phyloP scores from a whole-genome alignment of 2,888 invertebrate species.

The Leptinotarsa peninsularis region DNA sequence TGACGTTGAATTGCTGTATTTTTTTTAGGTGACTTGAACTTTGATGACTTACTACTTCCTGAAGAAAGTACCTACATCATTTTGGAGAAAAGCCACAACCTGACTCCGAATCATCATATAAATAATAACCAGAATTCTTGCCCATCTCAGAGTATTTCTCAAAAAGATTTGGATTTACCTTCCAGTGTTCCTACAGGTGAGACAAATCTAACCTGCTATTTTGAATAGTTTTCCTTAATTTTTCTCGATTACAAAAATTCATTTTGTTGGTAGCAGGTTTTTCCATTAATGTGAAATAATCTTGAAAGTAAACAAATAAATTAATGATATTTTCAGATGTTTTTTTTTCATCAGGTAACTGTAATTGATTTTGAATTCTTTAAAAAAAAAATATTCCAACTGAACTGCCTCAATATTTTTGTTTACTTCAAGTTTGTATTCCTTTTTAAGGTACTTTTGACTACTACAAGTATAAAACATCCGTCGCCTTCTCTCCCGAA shows the following conservation, averaged over 20 bases:
- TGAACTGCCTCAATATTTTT: background rate
- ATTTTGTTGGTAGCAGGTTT: too few relatives aligned
- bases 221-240: background rate
- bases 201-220: background rate
- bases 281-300: too few relatives aligned
- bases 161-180: constrained; percentile 59
- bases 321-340: too few relatives aligned
- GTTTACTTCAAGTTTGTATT: background rate
- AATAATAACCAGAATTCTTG: constrained; percentile 58
- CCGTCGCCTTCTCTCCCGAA: constrained; percentile 73
- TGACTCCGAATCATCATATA: constrained; percentile 52
- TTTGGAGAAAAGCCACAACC: constrained; percentile 49
- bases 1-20: background rate
- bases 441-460: constrained; percentile 19
- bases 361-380: too few relatives aligned
- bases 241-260: background rate
- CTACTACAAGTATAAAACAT: constrained; percentile 55
- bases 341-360: too few relatives aligned
- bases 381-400: too few relatives aligned
- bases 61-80: constrained; percentile 72
- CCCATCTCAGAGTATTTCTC: constrained; percentile 56
- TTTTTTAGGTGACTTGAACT: constrained; percentile 84
- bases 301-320: too few relatives aligned
- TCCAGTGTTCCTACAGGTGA: constrained; percentile 67
- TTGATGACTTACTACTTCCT: constrained; percentile 84